phyloP scores from a whole-genome alignment of 2,113 vertebrate species.

The Tor tambroides region DNA sequence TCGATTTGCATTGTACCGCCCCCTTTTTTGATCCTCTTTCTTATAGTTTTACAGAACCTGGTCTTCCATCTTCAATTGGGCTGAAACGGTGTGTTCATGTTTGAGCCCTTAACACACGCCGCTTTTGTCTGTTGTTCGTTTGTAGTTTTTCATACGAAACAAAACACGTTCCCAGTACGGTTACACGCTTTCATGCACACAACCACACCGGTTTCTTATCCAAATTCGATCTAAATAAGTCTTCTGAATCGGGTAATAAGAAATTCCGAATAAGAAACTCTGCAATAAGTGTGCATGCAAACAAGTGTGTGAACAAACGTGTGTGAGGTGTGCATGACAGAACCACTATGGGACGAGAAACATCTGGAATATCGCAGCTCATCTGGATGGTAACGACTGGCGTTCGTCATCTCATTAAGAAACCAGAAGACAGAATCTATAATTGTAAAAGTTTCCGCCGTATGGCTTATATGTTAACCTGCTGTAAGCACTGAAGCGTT shows the following conservation, averaged over 20 bases:
- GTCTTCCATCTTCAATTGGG: conserved; percentile 78
- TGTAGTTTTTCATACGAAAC: background rate
- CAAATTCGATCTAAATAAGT: background rate
- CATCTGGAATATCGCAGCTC: conserved; percentile 35
- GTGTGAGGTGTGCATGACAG: conserved; percentile 32
- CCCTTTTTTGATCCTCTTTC: conserved; percentile 55
- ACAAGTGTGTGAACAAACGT: conserved; percentile 20
- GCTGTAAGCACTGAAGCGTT: conserved; percentile 59
- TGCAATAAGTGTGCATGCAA: conserved; percentile 54
- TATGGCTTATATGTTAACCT: conserved; percentile 48
- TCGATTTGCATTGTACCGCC: conserved; percentile 35
- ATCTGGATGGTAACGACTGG: conserved; percentile 43
- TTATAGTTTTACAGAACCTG: conserved; percentile 63
- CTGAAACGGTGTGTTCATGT: conserved; percentile 61
- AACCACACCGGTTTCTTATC: conserved; percentile 19
- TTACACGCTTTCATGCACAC: conserved; percentile 38
- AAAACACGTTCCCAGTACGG: background rate
- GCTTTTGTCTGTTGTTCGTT: conserved; percentile 1
- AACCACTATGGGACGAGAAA: conserved; percentile 48
- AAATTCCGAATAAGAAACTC: conserved; percentile 41
- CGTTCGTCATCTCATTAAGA: conserved; percentile 30
- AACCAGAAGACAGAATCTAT: conserved; percentile 60
- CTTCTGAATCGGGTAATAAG: conserved; percentile 7
- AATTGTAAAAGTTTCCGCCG: conserved; percentile 71
- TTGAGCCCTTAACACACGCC: conserved; percentile 34